Evolutionary conservation across 2,888 invertebrate genomes (phyloP), one percentile per base, ranked within the genome.

Genomic region (Gandaritis pyraliata): DNA sequence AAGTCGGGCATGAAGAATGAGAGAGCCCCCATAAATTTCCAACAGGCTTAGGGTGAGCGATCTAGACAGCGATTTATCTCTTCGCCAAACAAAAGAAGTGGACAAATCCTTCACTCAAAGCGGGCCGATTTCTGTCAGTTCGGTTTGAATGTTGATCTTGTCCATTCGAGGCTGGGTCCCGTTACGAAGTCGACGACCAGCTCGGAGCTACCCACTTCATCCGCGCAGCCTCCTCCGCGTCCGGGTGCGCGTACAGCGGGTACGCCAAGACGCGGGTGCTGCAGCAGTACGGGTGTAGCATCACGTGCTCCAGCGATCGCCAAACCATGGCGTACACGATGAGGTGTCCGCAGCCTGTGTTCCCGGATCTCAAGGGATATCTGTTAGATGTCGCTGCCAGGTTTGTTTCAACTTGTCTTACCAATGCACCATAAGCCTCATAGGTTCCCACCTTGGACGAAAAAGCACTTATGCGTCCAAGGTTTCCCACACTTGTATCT

Each of bases 241-340:
- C 95, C 12, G 96, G 97, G 3, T 92, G 93, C 66, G 93, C 94
- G 18, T 93, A 94, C 10, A 88, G 93, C 7, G 90, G 92, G 8
- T 97, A 96, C 86, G 94, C 94, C 18, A 95, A 98, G 73, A 94
- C 94, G 15, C 94, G 97, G 52, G 70, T 69, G 39, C 85, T 98
- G 33, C 96, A 97, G 79, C 96, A 97, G 80, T 84, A 94, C 52
- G 98, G 98, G 29, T 96, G 94, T 29, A 94, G 90, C 68, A 81
- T 97, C 62, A 94, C 93, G 0, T 94, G 94, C 58, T 93, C 94
- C 23, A 86, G 93, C 6, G 96, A 97, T 74, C 93, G 98, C 18
- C 98, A 98, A 87, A 93, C 94, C 46, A 93, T 97, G 46, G 93
- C 95, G 0, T 98, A 96, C 78, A 96, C 96, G 1, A 83, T 98